Evolutionary conservation across 1,140 invertebrate species (phyloP).

Genomic region (Frieseomelitta varia): DNA sequence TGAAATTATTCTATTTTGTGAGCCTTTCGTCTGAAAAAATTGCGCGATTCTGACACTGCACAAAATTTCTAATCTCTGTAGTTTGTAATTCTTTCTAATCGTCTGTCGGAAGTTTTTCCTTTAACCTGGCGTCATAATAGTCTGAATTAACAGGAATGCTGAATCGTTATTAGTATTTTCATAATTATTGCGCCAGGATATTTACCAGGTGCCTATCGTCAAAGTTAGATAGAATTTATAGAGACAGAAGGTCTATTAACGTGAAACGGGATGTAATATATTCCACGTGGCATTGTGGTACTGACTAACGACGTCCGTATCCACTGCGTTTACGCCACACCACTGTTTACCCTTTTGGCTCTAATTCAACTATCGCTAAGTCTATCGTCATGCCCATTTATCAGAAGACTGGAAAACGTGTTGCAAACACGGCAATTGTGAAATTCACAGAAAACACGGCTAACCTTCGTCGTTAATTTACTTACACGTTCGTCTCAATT

Average conservation of each 20-base stretch:
- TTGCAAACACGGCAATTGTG: constrained; percentile 14
- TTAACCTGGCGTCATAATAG: neutral
- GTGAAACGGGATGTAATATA: constrained; percentile 18
- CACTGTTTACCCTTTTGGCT: constrained; percentile 53
- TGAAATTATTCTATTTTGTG: too few relatives aligned
- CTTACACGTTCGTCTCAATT: neutral
- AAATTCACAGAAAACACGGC: constrained; percentile 20
- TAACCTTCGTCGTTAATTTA: constrained; percentile 1
- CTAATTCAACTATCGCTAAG: constrained; percentile 43
- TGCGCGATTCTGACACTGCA: neutral
- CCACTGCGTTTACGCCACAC: neutral
- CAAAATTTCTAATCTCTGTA: neutral
- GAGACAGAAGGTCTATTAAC: constrained; percentile 14
- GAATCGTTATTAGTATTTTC: neutral
- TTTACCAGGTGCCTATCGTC: neutral
- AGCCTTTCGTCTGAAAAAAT: too few relatives aligned
- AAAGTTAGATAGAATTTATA: constrained; percentile 32
- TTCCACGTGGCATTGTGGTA: neutral
- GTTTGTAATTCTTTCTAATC: neutral
- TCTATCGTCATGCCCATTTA: constrained; percentile 22
- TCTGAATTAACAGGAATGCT: neutral
- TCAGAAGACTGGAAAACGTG: constrained; percentile 12
- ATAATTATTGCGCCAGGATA: neutral
- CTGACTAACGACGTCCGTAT: constrained; percentile 6
- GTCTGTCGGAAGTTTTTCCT: neutral